Base-by-base conservation (phyloP, 2,797 vertebrate genomes). In the Hyperoplus immaculatus region DNA sequence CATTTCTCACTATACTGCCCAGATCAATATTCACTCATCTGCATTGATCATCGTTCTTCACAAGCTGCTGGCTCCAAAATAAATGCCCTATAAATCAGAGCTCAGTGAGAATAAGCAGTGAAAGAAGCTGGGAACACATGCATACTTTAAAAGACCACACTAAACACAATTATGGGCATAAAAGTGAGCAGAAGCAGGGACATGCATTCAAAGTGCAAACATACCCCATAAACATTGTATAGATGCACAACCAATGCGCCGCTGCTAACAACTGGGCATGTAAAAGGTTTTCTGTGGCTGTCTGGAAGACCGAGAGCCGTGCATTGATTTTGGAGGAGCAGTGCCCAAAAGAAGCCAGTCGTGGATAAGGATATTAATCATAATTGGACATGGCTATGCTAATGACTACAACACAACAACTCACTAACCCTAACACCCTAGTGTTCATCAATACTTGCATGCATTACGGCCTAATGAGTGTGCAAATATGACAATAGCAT, bases 311-410 rank as follows among this genome's bases (percentile, higher is more conserved):
- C 45, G 74, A 58, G 72, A 80, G 78, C 63, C 13, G 55, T 8
- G 47, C 80, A 91, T 88, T 82, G 89, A 92, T 89, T 81, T 66
- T 42, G 6, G 47, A 79, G 66, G 56, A 66, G 50, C 69, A 64
- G 71, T 69, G 88, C 91, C 91, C 83, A 89, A 87, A 92, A 83
- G 86, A 79, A 84, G 57, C 62, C 54, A 54, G 45, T 69, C 87
- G 85, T 88, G 89, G 80, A 91, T 86, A 77, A 81, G 81, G 86
- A 75, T 87, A 88, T 85, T 89, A 75, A 87, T 91, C 85, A 84
- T 61, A 74, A 68, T 46, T 50, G 47, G 53, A 38, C 72, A 63
- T 49, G 61, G 71, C 78, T 75, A 72, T 82, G 81, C 87, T 88
- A 88, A 90, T 89, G 85, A 91, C 51, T 67, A 68, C 76, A 77